phyloP scores from a whole-genome alignment of 1,140 invertebrate species.

The Bombus picipes region DNA sequence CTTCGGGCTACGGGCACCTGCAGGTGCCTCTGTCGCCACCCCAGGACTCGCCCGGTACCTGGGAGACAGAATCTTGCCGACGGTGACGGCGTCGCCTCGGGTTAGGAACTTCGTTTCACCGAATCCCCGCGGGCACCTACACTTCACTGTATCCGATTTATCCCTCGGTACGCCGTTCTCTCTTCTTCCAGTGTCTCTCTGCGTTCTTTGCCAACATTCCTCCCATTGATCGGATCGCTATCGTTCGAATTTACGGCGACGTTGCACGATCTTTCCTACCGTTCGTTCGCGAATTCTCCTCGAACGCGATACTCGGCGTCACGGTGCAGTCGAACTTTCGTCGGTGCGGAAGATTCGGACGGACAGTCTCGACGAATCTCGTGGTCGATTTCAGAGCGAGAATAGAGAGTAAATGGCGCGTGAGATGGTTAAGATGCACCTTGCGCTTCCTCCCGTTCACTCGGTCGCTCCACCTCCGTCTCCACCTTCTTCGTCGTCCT shows the following conservation, averaged over 20 bases:
- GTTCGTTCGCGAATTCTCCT: too few relatives aligned
- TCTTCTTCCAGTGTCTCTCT: not conserved
- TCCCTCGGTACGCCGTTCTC: not conserved
- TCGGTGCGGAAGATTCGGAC: not conserved
- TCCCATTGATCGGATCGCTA: too few relatives aligned
- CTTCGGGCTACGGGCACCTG: constrained; percentile 75
- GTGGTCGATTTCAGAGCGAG: not conserved
- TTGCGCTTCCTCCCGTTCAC: constrained; percentile 59
- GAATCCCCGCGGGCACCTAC: constrained; percentile 18
- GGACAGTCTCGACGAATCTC: not conserved
- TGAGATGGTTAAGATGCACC: constrained; percentile 56
- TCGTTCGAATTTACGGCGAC: too few relatives aligned
- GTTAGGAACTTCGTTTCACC: constrained; percentile 48
- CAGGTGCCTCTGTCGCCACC: constrained; percentile 77
- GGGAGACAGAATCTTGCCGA: constrained; percentile 81
- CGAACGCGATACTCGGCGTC: too few relatives aligned
- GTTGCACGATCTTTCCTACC: too few relatives aligned
- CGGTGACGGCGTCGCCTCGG: constrained; percentile 52
- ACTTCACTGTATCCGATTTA: constrained; percentile 46
- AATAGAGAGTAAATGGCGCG: constrained; percentile 58
- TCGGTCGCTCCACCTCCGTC: constrained; percentile 39
- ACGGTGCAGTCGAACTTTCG: too few relatives aligned
- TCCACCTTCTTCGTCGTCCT: constrained; percentile 7
- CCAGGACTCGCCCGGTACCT: constrained; percentile 78
- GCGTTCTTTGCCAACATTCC: not conserved